Evolutionary conservation across 2,888 invertebrate species (phyloP).

Genomic region (Mayetiola destructor): DNA sequence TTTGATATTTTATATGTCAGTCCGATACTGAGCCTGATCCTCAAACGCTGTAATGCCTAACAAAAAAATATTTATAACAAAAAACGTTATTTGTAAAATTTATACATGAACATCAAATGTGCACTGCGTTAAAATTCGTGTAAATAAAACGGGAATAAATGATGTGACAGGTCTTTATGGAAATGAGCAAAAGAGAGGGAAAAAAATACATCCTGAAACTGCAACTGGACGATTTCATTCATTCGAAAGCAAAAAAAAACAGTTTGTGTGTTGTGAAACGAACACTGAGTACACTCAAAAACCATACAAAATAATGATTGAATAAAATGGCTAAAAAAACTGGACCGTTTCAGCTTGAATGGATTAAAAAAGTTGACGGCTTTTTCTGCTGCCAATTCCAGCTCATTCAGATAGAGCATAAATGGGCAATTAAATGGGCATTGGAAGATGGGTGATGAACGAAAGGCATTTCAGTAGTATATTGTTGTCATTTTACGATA

Average conservation of each 20-base stretch:
- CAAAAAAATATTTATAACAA: too few relatives aligned
- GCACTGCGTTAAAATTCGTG: too few relatives aligned
- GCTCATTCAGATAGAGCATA: not conserved
- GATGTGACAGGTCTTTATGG: not conserved
- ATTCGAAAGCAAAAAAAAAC: not conserved
- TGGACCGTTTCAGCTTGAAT: too few relatives aligned
- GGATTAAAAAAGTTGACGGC: too few relatives aligned
- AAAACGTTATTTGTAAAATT: conserved; percentile 8
- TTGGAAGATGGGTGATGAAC: not conserved
- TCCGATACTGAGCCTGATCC: too few relatives aligned
- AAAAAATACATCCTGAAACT: not conserved
- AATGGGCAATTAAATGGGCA: not conserved
- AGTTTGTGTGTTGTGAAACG: too few relatives aligned
- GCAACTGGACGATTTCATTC: not conserved
- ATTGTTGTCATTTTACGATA: conserved; percentile 7
- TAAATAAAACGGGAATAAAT: conserved; percentile 7
- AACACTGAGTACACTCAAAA: not conserved
- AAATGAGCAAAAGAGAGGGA: not conserved
- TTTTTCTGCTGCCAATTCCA: too few relatives aligned
- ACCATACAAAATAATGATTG: conserved; percentile 10
- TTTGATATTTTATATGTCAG: too few relatives aligned
- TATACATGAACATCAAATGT: not conserved
- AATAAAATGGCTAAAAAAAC: too few relatives aligned
- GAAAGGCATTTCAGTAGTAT: not conserved
- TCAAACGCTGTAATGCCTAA: too few relatives aligned